Conservation (phyloP, 2,113 vertebrate species). For the Gracilinanus agilis region DNA sequence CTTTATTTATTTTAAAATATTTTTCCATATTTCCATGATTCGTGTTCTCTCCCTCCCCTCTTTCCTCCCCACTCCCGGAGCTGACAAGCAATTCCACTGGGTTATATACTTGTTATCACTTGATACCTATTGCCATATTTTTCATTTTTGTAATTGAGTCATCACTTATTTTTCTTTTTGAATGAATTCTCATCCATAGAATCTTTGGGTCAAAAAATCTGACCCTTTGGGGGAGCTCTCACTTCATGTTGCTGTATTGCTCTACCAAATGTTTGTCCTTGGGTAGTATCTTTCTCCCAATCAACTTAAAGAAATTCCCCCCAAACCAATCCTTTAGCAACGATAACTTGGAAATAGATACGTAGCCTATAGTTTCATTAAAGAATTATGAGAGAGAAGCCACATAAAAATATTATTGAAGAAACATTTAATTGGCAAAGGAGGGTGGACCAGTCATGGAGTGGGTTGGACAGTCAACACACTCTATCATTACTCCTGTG, state of each 20-base stretch:
- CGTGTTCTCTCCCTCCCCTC: no score
- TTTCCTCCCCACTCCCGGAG: no score
- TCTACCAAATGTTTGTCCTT: background rate
- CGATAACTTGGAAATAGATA: background rate
- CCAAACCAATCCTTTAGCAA: background rate
- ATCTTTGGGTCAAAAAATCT: background rate
- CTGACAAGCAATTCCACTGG: no score
- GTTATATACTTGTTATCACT: no score
- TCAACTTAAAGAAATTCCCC: background rate
- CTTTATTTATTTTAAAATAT: no score
- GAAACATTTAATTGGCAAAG: background rate
- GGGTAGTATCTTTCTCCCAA: background rate
- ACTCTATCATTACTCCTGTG: background rate
- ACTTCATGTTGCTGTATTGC: background rate
- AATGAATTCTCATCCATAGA: background rate
- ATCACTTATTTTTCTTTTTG: background rate
- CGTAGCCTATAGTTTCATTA: background rate
- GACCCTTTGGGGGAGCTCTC: background rate
- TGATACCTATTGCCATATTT: no score
- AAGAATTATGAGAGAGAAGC: background rate
- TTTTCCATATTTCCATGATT: no score
- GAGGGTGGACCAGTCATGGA: background rate
- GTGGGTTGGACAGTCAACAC: background rate
- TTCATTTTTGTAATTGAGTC: no score
- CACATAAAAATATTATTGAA: background rate